Conservation (phyloP, 2,888 invertebrate species). For the Trissonchulus sp. region DNA sequence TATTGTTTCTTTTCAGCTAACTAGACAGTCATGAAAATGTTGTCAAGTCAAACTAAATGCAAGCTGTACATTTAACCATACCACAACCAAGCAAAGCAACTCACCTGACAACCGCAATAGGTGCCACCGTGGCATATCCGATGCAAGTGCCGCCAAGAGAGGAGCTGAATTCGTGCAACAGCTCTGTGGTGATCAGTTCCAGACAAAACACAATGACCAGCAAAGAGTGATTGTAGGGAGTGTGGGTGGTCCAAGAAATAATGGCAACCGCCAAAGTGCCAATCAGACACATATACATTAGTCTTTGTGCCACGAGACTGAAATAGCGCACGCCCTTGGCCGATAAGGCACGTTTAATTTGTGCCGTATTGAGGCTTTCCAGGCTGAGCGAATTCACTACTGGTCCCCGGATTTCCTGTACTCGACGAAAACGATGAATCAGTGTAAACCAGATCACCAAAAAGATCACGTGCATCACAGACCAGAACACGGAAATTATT, state of each 20-base stretch:
- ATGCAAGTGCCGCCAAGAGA: constrained; percentile 53
- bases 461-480: constrained; percentile 49
- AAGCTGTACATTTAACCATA: too few species aligned
- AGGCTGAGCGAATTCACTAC: neutral
- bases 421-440: constrained; percentile 48
- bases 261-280: constrained; percentile 45
- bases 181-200: constrained; percentile 47
- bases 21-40: too few species aligned
- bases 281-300: constrained; percentile 47
- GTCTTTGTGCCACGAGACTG: constrained; percentile 50
- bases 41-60: too few species aligned
- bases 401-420: neutral
- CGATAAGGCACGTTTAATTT: constrained; percentile 43
- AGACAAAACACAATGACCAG: constrained; percentile 48
- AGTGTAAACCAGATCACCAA: constrained; percentile 51
- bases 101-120: constrained; percentile 49
- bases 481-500: constrained; percentile 47
- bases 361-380: neutral
- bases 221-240: constrained; percentile 46
- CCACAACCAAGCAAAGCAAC: too few species aligned
- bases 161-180: constrained; percentile 51
- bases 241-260: constrained; percentile 52
- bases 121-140: constrained; percentile 53
- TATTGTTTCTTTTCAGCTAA: too few species aligned
- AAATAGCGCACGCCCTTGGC: constrained; percentile 54